Base-by-base conservation (phyloP, 2,888 invertebrate genomes). In the Adelognathus sp. region DNA sequence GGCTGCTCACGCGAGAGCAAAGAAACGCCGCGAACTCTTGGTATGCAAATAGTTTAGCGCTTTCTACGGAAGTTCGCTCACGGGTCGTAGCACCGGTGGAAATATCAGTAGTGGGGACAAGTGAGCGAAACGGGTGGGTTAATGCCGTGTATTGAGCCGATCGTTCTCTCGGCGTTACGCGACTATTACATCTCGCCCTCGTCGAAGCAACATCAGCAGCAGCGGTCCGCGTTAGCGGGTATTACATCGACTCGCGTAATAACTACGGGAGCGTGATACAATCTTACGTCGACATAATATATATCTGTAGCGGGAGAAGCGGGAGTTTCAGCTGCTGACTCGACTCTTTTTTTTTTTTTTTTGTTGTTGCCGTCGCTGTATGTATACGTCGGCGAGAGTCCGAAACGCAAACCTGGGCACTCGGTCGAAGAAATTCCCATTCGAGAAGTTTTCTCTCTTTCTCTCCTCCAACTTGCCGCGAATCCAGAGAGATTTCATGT, bases 31-130 rank as follows among this genome's bases (percentile, higher is more conserved):
- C 27, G n/a, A 39, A 52, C 69, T 69, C 71, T 27, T 36, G 52
- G 77, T 86, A 85, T 84, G 85, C 79, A 85, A 85, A 86, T 83
- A 82, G 74, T 69, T 80, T 50, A 41, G 50, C 84, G 81, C 85
- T 87, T 87, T 86, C 86, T 86, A 86, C 85, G 85, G 86, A 87
- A 87, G 87, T 86, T 85, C 67, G 78, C 21, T n/a, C n/a, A 71
- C 73, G 76, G 79, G 80, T 76, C 76, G 61, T 63, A 50, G 52
- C 33, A 46, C 66, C 54, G 63, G 46, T 39, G 24, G 27, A 6
- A 24, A n/a, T 16, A 61, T 31, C 60, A 33, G 69, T 50, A 39
- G n/a, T n/a, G n/a, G n/a, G n/a, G n/a, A n/a, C n/a, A n/a, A n/a
- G n/a, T n/a, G n/a, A 71, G 61, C 63, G n/a, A 52, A 33, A 24